phyloP scores from a whole-genome alignment of 2,888 invertebrate species.

The Eilema caniola region DNA sequence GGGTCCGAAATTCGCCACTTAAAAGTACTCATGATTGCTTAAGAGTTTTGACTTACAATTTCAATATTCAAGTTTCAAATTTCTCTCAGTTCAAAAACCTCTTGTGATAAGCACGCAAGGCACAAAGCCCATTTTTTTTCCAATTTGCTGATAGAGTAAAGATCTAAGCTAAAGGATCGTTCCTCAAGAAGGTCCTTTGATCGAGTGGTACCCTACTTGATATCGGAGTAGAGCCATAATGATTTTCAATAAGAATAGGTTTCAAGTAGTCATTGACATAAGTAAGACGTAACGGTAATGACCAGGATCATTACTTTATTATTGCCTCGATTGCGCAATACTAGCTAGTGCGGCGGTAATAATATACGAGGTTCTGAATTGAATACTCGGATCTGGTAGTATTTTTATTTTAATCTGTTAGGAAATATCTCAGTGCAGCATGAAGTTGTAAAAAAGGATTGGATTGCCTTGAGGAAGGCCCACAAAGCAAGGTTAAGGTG shows the following conservation, averaged over 20 bases:
- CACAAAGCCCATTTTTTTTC: not conserved
- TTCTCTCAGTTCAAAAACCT: not conserved
- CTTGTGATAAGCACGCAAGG: constrained; percentile 8
- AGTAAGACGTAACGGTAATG: not conserved
- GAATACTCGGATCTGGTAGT: not conserved
- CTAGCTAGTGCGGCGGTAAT: not conserved
- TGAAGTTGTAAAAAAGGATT: too few species aligned
- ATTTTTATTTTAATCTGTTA: not conserved
- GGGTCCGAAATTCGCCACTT: not conserved
- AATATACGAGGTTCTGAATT: not conserved
- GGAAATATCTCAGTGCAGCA: too few species aligned
- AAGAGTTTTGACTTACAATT: not conserved
- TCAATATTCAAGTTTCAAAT: constrained; percentile 3
- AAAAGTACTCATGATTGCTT: not conserved
- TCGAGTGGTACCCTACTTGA: constrained; percentile 17
- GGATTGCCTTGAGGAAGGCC: not conserved
- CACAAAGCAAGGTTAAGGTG: too few species aligned
- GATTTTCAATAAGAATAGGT: constrained; percentile 7
- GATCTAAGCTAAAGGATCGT: constrained; percentile 10
- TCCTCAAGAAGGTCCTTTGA: not conserved
- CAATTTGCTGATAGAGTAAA: constrained; percentile 19
- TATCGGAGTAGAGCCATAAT: constrained; percentile 1
- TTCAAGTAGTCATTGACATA: not conserved
- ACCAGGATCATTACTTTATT: not conserved
- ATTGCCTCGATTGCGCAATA: not conserved